Evolutionary conservation across 2,113 vertebrate genomes (phyloP).

Genomic region (Strigops habroptila): DNA sequence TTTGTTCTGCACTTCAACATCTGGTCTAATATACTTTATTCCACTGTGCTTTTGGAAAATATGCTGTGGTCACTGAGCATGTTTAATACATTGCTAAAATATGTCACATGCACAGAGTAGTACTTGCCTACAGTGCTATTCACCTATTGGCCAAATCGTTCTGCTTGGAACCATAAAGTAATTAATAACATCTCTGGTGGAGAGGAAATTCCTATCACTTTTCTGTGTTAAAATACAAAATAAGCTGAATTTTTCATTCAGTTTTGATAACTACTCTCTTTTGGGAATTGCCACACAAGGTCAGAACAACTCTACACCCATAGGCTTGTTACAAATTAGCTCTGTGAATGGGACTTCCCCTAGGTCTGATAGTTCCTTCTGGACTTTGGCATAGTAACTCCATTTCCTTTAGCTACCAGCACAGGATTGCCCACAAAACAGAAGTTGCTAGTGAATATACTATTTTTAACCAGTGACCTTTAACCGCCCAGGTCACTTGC

Average conservation of each 20-base stretch:
- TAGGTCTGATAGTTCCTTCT: not conserved
- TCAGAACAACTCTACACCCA: not conserved
- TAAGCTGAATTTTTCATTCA: not conserved
- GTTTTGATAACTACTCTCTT: not conserved
- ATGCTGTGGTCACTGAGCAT: constrained; percentile 49
- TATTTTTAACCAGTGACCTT: not conserved
- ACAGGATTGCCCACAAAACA: not conserved
- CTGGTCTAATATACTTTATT: constrained; percentile 45
- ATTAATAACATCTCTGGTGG: not conserved
- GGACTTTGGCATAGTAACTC: not conserved
- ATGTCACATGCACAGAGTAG: not conserved
- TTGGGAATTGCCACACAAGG: not conserved
- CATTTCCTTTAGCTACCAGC: not conserved
- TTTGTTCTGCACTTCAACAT: constrained; percentile 53
- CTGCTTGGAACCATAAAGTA: not conserved
- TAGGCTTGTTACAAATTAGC: not conserved
- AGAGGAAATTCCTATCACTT: not conserved
- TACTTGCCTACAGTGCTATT: not conserved
- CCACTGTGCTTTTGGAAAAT: constrained; percentile 58
- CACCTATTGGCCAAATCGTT: not conserved
- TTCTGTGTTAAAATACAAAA: not conserved
- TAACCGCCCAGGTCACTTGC: not conserved
- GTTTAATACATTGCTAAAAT: constrained; percentile 43
- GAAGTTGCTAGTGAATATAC: not conserved
- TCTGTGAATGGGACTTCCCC: not conserved